Conservation (phyloP, 2,797 vertebrate genomes). For the Crocidura indochinensis region DNA sequence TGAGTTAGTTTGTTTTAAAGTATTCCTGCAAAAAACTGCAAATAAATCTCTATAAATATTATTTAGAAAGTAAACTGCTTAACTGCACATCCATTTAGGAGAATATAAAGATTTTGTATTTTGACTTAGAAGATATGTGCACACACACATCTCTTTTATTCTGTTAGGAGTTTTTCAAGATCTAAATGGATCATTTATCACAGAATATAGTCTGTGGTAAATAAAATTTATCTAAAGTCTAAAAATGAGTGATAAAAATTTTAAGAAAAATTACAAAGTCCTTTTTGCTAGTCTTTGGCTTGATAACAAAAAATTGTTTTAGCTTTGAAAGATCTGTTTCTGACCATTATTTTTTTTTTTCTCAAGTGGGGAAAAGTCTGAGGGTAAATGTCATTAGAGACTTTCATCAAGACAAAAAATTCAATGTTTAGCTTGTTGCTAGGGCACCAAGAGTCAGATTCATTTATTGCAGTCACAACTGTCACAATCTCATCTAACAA, state of each 20-base stretch:
- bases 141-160: constrained; percentile 46
- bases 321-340: constrained; percentile 64
- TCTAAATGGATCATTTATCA: constrained; percentile 65
- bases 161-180: constrained; percentile 63
- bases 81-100: constrained; percentile 71
- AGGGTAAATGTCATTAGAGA: constrained; percentile 77
- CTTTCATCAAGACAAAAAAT: constrained; percentile 80
- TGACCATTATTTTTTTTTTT: constrained; percentile 79
- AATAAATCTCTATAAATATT: constrained; percentile 76
- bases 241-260: constrained; percentile 63
- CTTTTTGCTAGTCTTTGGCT: constrained; percentile 63
- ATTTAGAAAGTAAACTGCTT: constrained; percentile 77
- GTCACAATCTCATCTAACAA: constrained; percentile 64
- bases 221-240: constrained; percentile 67
- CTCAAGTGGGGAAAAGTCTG: constrained; percentile 56
- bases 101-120: constrained; percentile 62
- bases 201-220: neutral
- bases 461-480: constrained; percentile 55
- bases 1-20: constrained; percentile 72
- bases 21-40: constrained; percentile 70
- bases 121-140: constrained; percentile 7
- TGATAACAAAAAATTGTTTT: constrained; percentile 54
- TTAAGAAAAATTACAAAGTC: constrained; percentile 47
- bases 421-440: constrained; percentile 65
- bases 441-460: constrained; percentile 60